Percentiles rank a stretch among this genome's conserved stretches.
These are phyloP conservation scores for Apamea sordens DNA, from an alignment of 2,888 invertebrate species.

Conservation along the genomic window DNA sequence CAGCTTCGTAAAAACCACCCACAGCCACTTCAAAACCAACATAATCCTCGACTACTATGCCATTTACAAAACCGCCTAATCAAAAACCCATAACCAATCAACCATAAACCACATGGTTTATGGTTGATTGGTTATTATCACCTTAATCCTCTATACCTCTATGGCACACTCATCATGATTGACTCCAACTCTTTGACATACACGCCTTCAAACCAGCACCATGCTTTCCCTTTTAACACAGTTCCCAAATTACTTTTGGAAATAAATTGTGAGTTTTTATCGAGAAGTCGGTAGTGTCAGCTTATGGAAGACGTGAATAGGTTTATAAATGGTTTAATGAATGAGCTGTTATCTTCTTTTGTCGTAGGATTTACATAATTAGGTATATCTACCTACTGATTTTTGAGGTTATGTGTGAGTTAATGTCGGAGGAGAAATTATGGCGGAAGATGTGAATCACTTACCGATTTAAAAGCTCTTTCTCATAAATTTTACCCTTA, in stretches of 20 bases:
- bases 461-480: not conserved
- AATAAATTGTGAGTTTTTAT: constrained; percentile 63
- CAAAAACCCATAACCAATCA: constrained; percentile 26
- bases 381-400: constrained; percentile 24
- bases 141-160: constrained; percentile 39
- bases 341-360: constrained; percentile 49
- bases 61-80: constrained; percentile 26
- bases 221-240: constrained; percentile 69
- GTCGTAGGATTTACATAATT: constrained; percentile 55
- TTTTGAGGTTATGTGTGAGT: constrained; percentile 29
- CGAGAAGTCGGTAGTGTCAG: constrained; percentile 39
- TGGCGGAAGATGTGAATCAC: not conserved
- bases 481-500: not conserved
- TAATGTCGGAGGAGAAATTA: constrained; percentile 16
- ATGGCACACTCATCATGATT: constrained; percentile 25
- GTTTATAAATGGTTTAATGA: constrained; percentile 56
- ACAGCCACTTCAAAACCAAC: not conserved
- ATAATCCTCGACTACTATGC: constrained; percentile 3
- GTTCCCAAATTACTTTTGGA: constrained; percentile 62
- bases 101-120: constrained; percentile 25
- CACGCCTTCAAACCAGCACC: not conserved
- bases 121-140: too few relatives aligned
- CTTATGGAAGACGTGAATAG: constrained; percentile 47
- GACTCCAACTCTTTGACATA: constrained; percentile 37
- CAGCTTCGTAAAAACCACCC: not conserved